Evolutionary conservation across 2,888 invertebrate species (phyloP).

Genomic region (Cosmia trapezina): DNA sequence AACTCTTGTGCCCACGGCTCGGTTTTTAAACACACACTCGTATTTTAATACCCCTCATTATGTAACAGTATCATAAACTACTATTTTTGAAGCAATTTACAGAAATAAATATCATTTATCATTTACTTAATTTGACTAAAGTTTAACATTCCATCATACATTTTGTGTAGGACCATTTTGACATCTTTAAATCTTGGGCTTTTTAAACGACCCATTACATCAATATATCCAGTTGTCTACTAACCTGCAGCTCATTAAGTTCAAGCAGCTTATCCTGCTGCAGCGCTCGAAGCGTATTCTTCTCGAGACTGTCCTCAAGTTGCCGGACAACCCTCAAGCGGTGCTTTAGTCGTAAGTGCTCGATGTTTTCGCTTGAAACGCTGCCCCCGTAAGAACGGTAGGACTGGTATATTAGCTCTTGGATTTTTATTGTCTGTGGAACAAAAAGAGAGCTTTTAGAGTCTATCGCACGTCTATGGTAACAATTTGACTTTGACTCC

Average conservation of each 20-base stretch:
- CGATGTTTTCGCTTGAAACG: slow-evolving; percentile 96
- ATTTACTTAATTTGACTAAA: neutral
- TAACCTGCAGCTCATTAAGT: slow-evolving; percentile 91
- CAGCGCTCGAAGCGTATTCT: slow-evolving; percentile 97
- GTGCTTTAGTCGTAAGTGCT: slow-evolving; percentile 97
- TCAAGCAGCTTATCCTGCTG: slow-evolving; percentile 92
- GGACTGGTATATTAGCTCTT: slow-evolving; percentile 96
- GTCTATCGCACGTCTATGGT: too few relatives aligned
- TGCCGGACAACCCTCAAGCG: slow-evolving; percentile 97
- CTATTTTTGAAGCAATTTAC: neutral
- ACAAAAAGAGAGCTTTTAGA: neutral
- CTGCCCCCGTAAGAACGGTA: slow-evolving; percentile 94
- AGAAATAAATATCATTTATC: neutral
- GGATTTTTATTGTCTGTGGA: slow-evolving; percentile 93
- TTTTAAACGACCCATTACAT: neutral
- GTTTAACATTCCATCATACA: neutral
- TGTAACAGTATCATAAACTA: too few relatives aligned
- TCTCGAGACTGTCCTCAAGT: slow-evolving; percentile 96
- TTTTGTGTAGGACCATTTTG: neutral
- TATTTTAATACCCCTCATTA: too few relatives aligned
- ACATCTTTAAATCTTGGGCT: neutral
- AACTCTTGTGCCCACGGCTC: too few relatives aligned
- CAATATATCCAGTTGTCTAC: neutral
- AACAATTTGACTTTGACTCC: neutral
- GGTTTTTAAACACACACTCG: too few relatives aligned